Percentiles rank a stretch among this genome's conserved stretches.
Conservation (phyloP, 2,888 invertebrate species). For the Cecidostiba fungosa region DNA sequence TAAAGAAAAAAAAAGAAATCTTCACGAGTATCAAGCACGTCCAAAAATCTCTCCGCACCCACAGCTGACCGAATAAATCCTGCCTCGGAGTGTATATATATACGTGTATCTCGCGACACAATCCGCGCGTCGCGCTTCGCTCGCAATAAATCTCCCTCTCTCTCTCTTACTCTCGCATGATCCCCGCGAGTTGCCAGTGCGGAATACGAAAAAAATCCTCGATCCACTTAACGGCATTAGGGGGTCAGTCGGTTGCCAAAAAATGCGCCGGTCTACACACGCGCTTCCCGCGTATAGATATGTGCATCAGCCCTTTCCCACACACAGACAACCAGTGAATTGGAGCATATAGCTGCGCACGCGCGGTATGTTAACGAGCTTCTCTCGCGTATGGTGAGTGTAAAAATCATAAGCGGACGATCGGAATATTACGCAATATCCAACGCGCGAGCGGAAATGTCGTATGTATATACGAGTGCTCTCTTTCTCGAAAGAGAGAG, state of each 20-base stretch:
- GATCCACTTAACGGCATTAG: conserved; percentile 45
- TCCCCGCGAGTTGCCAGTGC: neutral
- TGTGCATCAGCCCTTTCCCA: neutral
- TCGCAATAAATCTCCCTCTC: conserved; percentile 32
- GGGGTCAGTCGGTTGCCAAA: conserved; percentile 31
- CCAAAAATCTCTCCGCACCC: neutral
- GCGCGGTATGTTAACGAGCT: conserved; percentile 66
- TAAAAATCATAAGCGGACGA: conserved; percentile 3
- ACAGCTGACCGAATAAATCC: conserved; percentile 26
- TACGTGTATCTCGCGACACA: conserved; percentile 27
- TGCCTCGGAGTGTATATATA: neutral
- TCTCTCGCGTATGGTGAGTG: neutral
- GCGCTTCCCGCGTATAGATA: neutral
- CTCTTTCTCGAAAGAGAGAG: neutral
- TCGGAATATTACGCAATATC: conserved; percentile 36
- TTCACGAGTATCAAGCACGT: neutral
- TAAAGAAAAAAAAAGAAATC: no score
- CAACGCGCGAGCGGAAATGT: neutral
- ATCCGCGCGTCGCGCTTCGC: conserved; percentile 13
- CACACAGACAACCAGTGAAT: conserved; percentile 63
- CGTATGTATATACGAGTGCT: neutral
- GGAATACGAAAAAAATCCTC: conserved; percentile 23
- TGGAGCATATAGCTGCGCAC: conserved; percentile 66
- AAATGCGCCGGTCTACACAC: neutral
- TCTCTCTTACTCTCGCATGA: neutral